Percentiles rank a stretch among this genome's conserved stretches.
Evolutionary conservation across 2,797 vertebrate species (phyloP).

Genomic region (Trachurus trachurus): DNA sequence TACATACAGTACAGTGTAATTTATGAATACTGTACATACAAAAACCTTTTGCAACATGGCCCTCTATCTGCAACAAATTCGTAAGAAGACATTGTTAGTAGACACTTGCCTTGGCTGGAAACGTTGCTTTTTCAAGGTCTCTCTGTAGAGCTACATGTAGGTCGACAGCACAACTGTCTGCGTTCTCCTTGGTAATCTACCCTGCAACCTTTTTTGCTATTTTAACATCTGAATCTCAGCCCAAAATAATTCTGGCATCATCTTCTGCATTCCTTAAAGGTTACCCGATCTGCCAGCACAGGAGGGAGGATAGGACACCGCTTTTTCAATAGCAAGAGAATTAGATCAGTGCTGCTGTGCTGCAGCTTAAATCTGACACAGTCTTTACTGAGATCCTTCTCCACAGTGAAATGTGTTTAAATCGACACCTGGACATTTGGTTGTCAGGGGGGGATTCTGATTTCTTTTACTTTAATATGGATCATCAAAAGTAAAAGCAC

Average conservation of each 20-base stretch:
- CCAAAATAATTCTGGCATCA: slow-evolving; percentile 83
- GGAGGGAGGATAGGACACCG: slow-evolving; percentile 58
- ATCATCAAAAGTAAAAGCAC: slow-evolving; percentile 9
- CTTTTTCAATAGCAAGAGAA: slow-evolving; percentile 57
- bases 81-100: slow-evolving; percentile 47
- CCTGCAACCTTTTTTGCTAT: slow-evolving; percentile 82
- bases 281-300: slow-evolving; percentile 73
- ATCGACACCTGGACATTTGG: slow-evolving; percentile 3
- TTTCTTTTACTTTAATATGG: not conserved
- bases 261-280: slow-evolving; percentile 79
- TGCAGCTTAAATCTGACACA: slow-evolving; percentile 36
- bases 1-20: slow-evolving; percentile 25
- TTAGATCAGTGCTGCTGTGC: slow-evolving; percentile 51
- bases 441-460: slow-evolving; percentile 11
- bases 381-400: slow-evolving; percentile 13
- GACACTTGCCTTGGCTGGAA: slow-evolving; percentile 80
- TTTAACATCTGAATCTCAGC: slow-evolving; percentile 84
- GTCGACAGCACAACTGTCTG: slow-evolving; percentile 72
- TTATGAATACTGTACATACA: slow-evolving; percentile 11
- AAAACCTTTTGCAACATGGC: slow-evolving; percentile 27
- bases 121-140: slow-evolving; percentile 64
- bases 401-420: slow-evolving; percentile 29
- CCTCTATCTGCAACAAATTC: slow-evolving; percentile 36
- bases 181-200: slow-evolving; percentile 75
- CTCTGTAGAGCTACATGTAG: slow-evolving; percentile 71